Percentiles rank a stretch among this genome's conserved stretches.
Conservation (phyloP, 2,888 invertebrate genomes). For the Scaptomyza caliginosa region DNA sequence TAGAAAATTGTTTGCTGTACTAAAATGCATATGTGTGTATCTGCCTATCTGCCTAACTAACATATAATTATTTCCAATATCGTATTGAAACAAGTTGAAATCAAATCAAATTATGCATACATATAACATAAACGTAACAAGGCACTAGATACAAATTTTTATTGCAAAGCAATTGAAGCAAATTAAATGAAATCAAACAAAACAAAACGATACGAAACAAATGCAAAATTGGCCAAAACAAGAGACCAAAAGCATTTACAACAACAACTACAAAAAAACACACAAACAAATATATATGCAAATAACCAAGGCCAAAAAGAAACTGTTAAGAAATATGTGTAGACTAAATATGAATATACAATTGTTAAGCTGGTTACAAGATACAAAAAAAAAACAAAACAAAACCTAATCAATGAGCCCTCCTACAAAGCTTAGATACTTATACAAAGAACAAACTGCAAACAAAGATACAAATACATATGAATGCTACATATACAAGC, state of each 20-base stretch:
- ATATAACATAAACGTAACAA: slow-evolving; percentile 18
- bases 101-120: slow-evolving; percentile 64
- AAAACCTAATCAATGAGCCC: slow-evolving; percentile 66
- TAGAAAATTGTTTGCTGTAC: slow-evolving; percentile 51
- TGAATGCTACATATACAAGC: slow-evolving; percentile 43
- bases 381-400: slow-evolving; percentile 8
- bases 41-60: neutral
- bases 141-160: slow-evolving; percentile 35
- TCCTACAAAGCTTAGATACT: slow-evolving; percentile 52
- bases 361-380: slow-evolving; percentile 18
- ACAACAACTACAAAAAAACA: slow-evolving; percentile 16
- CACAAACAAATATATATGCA: slow-evolving; percentile 11
- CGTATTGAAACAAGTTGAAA: slow-evolving; percentile 27
- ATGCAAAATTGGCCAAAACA: slow-evolving; percentile 60
- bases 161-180: slow-evolving; percentile 21
- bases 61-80: slow-evolving; percentile 49
- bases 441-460: slow-evolving; percentile 24
- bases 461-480: slow-evolving; percentile 42
- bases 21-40: slow-evolving; percentile 60
- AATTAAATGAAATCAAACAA: neutral
- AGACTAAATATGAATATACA: slow-evolving; percentile 9
- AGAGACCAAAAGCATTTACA: slow-evolving; percentile 68
- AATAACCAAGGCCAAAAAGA: slow-evolving; percentile 52
- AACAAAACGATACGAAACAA: slow-evolving; percentile 10
- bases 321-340: neutral